Base-by-base conservation (phyloP, 2,113 vertebrate genomes). In the Rhynchomys soricoides region DNA sequence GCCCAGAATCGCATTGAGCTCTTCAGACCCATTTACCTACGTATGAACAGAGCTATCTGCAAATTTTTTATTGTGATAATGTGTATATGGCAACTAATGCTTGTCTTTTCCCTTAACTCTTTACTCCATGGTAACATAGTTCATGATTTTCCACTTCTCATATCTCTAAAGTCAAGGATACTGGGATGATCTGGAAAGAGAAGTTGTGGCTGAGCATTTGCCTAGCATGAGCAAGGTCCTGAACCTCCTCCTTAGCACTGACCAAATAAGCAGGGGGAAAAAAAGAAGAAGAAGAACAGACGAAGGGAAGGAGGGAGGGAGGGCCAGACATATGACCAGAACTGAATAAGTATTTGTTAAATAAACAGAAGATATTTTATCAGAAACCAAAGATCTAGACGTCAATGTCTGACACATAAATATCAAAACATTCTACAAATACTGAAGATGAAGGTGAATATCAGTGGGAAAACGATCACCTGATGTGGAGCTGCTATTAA, bases 381-480 rank as follows among this genome's bases (percentile, higher is more conserved):
- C 45, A 52, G 75, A 55, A 95, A 79, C 52, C 37, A 83, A 89
- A 90, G 11, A 95, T 62, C 75, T 74, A 50, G 48, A 86, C 91
- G 52, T 37, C 74, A 91, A 31, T n/a, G 21, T 48, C 82, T 79
- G 70, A 92, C 43, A 86, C 62, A 91, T 7, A 7, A 17, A 55
- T 70, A 66, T 45, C 79, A 83, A 91, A 70, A 19, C 37, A 74
- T 91, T 37, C 62, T 24, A 31, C 29, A 77, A 81, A 95, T 34
- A 87, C 22, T 78, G 26, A 97, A 74, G n/a, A 31, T 55, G 4
- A 88, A 83, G n/a, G 86, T 22, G 93, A 94, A 70, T 34, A 94
- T 45, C 22, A 40, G 17, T 70, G 45, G 45, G 89, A 70, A 92
- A 70, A 78, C 19, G 57, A 10, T 74, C 89, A 40, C 5, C 88